Conservation (phyloP, 2,888 invertebrate genomes). For the Machimus rusticus region DNA sequence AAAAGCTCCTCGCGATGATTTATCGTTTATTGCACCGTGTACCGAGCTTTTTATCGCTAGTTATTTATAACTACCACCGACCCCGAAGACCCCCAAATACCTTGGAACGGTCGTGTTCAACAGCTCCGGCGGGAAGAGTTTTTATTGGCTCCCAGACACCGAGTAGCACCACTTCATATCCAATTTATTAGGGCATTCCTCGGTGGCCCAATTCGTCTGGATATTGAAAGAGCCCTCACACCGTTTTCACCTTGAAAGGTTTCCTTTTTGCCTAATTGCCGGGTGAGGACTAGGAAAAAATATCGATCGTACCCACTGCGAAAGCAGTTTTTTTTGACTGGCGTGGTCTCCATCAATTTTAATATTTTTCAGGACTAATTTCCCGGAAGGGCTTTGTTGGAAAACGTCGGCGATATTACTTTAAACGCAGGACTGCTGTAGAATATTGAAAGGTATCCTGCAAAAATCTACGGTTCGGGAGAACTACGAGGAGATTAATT, state of each 20-base stretch:
- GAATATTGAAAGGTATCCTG: neutral
- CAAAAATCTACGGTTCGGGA: neutral
- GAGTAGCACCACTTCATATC: neutral
- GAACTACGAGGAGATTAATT: neutral
- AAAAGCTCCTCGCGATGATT: slow-evolving; percentile 23
- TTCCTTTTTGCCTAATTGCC: neutral
- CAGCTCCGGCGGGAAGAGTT: neutral
- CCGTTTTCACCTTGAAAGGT: neutral
- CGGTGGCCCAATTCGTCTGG: neutral
- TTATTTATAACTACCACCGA: slow-evolving; percentile 14
- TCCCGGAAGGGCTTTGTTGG: neutral
- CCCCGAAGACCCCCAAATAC: neutral
- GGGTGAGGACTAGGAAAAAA: neutral
- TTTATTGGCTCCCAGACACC: neutral
- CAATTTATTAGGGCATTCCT: slow-evolving; percentile 19
- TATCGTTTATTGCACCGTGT: slow-evolving; percentile 19
- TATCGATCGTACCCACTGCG: neutral
- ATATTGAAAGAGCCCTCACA: neutral
- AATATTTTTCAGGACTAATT: neutral
- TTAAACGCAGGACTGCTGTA: neutral
- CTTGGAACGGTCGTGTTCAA: neutral
- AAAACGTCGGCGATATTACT: neutral
- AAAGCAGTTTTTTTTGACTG: neutral
- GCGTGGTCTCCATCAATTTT: neutral
- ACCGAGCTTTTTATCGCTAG: slow-evolving; percentile 29